Percentiles rank a stretch among this genome's conserved stretches.
These are phyloP conservation scores for Agrochola macilenta DNA, from an alignment of 2,888 invertebrate species.

Conservation along the genomic window DNA sequence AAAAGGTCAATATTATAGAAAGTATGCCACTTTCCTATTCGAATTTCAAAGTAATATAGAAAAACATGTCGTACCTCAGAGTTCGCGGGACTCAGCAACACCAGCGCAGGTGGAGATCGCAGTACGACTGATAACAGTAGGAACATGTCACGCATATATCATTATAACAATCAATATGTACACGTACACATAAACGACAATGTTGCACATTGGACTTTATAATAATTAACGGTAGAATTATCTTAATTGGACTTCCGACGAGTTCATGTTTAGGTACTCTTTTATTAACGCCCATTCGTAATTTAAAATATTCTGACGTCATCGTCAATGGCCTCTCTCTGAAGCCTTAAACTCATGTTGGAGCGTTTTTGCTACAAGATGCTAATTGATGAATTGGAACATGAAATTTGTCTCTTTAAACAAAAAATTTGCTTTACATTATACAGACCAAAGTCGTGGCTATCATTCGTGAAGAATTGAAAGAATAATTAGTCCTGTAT, in stretches of 20 bases:
- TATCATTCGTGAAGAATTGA: slow-evolving; percentile 11
- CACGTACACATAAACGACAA: slow-evolving; percentile 35
- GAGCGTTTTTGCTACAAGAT: slow-evolving; percentile 1
- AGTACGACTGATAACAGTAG: slow-evolving; percentile 69
- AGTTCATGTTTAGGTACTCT: slow-evolving; percentile 19
- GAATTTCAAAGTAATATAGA: slow-evolving; percentile 22
- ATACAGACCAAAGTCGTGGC: background rate
- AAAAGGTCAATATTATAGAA: slow-evolving; percentile 30
- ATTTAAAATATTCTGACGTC: slow-evolving; percentile 29
- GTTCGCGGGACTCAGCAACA: slow-evolving; percentile 41
- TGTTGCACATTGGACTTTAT: slow-evolving; percentile 65
- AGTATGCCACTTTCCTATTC: slow-evolving; percentile 3
- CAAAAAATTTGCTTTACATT: background rate
- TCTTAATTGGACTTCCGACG: slow-evolving; percentile 62
- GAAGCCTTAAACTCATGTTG: background rate
- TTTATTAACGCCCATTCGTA: slow-evolving; percentile 10
- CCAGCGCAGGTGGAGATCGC: slow-evolving; percentile 67
- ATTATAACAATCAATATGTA: slow-evolving; percentile 60
- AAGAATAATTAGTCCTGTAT: slow-evolving; percentile 38
- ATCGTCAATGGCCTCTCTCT: background rate
- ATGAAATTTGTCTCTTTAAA: background rate
- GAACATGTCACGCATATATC: slow-evolving; percentile 55
- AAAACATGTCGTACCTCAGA: slow-evolving; percentile 37
- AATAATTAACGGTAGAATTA: slow-evolving; percentile 48
- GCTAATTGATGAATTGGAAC: background rate